Conservation (phyloP, 2,797 vertebrate genomes). For the Propithecus perrieri region DNA sequence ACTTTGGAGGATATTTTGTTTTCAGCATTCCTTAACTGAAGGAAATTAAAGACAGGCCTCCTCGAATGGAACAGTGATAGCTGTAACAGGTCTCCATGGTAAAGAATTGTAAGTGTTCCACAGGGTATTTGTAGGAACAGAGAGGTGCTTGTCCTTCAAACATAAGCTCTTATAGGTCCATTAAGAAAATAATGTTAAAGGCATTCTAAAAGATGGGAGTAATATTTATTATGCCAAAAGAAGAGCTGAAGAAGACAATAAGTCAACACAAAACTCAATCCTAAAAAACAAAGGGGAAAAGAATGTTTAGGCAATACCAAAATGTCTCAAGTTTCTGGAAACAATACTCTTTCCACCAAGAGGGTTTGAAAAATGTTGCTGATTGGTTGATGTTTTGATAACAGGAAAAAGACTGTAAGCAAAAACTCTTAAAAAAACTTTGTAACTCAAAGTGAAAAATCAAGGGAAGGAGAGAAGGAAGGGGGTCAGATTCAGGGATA, state of each 20-base stretch:
- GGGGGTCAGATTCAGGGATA: background rate
- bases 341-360: background rate
- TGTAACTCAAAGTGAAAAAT: background rate
- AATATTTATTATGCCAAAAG: background rate
- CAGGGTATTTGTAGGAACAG: background rate
- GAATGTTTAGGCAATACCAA: background rate
- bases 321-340: conserved; percentile 15
- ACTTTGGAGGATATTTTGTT: background rate
- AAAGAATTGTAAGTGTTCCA: background rate
- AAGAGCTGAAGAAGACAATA: background rate
- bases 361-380: background rate
- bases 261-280: background rate
- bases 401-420: background rate
- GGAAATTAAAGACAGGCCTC: background rate
- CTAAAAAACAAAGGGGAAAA: background rate
- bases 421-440: background rate
- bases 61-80: background rate
- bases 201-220: background rate
- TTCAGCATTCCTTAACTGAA: background rate
- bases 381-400: background rate
- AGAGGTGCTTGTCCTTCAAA: background rate
- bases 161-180: background rate
- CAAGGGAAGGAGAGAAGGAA: background rate
- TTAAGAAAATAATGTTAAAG: background rate
- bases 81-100: background rate